Conservation (phyloP, 2,113 vertebrate genomes). For the Anthoscopus minutus region DNA sequence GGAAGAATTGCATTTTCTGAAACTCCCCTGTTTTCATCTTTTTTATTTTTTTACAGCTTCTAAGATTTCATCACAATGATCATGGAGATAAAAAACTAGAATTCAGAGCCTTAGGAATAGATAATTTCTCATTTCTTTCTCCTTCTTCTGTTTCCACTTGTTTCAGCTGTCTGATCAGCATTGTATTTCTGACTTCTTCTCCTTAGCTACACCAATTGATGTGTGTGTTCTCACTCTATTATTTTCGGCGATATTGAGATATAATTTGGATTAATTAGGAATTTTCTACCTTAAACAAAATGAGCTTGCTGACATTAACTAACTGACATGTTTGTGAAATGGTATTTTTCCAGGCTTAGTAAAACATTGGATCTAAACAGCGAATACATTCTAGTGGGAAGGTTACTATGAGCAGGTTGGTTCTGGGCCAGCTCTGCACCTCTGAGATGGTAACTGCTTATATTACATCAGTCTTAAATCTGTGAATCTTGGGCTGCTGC, state of each 20-base stretch:
- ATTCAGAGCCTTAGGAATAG: neutral
- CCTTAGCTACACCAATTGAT: neutral
- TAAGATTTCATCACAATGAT: neutral
- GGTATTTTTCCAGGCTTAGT: neutral
- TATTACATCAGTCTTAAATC: neutral
- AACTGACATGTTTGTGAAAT: neutral
- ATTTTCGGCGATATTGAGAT: neutral
- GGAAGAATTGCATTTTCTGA: neutral
- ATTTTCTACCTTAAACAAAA: neutral
- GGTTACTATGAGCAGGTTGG: rapidly evolving
- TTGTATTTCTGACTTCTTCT: neutral
- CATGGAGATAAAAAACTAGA: neutral
- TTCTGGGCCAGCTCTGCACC: neutral
- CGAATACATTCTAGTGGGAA: neutral
- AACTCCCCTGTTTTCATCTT: neutral
- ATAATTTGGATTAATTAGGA: neutral
- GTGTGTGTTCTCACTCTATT: neutral
- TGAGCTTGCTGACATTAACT: neutral
- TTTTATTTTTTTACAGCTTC: neutral
- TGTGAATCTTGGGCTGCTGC: neutral
- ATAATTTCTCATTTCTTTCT: neutral
- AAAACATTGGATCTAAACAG: neutral
- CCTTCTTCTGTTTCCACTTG: neutral
- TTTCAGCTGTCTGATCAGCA: neutral
- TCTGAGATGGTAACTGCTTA: neutral